phyloP scores from a whole-genome alignment of 1,140 invertebrate genomes.

The Chrysopa pallens region DNA sequence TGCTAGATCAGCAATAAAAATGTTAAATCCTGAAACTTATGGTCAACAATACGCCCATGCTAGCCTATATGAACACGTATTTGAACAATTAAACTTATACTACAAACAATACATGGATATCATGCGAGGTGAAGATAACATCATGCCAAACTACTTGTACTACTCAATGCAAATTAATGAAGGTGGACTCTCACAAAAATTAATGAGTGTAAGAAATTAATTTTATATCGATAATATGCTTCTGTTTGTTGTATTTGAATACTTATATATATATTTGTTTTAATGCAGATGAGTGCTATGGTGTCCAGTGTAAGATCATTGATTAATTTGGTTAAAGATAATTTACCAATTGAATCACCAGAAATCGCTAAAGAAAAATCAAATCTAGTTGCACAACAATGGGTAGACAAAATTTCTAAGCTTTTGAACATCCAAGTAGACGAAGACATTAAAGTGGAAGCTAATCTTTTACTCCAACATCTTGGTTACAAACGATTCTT shows the following conservation, averaged over 20 bases:
- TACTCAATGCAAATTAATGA: conserved; percentile 19
- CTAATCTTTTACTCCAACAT: conserved; percentile 24
- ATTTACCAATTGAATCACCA: no score
- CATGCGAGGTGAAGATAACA: conserved; percentile 34
- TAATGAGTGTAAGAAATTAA: conserved; percentile 9
- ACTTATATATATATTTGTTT: neutral
- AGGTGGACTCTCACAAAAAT: conserved; percentile 19
- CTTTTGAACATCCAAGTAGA: conserved; percentile 33
- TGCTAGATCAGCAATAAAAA: conserved; percentile 29
- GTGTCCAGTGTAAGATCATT: conserved; percentile 24
- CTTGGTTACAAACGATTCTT: conserved; percentile 25
- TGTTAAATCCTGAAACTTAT: conserved; percentile 33
- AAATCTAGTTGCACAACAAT: conserved; percentile 11
- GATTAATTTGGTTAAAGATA: no score
- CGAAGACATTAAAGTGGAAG: conserved; percentile 33
- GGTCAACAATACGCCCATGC: conserved; percentile 30
- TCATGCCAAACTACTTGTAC: conserved; percentile 28
- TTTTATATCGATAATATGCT: no score
- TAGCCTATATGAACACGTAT: conserved; percentile 19
- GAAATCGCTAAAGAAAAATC: conserved; percentile 8
- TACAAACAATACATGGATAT: conserved; percentile 20
- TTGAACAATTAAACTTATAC: conserved; percentile 24
- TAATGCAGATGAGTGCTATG: conserved; percentile 16
- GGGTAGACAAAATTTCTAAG: conserved; percentile 27
- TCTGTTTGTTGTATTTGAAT: no score